Base-by-base conservation (phyloP, 1,140 invertebrate genomes). In the Anthonomus grandis region DNA sequence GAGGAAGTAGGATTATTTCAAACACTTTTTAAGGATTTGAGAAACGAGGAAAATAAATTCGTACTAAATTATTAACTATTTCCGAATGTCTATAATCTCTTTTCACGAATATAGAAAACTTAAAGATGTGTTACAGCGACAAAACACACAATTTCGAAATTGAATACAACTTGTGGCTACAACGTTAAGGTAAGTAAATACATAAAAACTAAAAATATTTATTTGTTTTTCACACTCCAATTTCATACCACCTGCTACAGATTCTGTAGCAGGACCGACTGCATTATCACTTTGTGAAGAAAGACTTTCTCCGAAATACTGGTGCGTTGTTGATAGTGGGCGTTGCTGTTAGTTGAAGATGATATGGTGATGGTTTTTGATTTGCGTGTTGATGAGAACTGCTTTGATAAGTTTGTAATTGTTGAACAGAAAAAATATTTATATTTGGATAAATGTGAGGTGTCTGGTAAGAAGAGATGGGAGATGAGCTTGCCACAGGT, bases 81-180 rank as follows among this genome's bases (percentile, higher is more conserved):
- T 8, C 27, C 27, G 27, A 6, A 31, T 31, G 27, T 31, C 27
- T 31, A 8, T 31, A n/a, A 8, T 31, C n/a, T n/a, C n/a, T n/a
- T 31, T 31, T n/a, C 6, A 31, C 6, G n/a, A 31, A 31, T 45
- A 45, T 13, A 22, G 13, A n/a, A 45, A 22, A 45, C 42, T 19
- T 18, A 45, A 45, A 21, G 22, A 21, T 45, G 21, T 45, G 19
- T 22, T 45, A 21, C 15, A 45, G 24, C 21, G 42, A n/a, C 42
- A 45, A 22, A 45, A 19, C 21, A 45, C 21, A 22, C 42, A 45
- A 21, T 19, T 45, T n/a, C 19, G 42, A 45, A 45, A 19, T 21
- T 24, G 42, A 22, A 45, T 45, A 9, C 42, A 22, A 45, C 42
- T 22, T 45, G 13, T 19, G 2, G 42, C 42, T 21, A 22, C 24